Evolutionary conservation across 2,113 vertebrate species (phyloP), one percentile per base, ranked within the genome.

Genomic region (Callipepla squamata): DNA sequence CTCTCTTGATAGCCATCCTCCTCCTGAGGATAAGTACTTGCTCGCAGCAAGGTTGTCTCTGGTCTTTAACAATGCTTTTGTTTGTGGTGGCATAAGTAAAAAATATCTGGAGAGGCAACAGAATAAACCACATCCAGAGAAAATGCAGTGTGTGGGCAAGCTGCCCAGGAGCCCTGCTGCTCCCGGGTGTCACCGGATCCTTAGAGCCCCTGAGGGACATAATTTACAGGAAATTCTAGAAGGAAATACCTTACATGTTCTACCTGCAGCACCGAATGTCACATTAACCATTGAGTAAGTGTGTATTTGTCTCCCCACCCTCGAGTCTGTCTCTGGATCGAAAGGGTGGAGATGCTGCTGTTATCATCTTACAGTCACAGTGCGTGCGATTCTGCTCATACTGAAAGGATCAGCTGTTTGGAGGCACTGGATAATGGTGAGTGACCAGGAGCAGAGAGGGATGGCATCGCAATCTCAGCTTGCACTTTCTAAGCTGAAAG

Each of bases 221-320:
- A 44, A 86, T 85, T 85, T 92, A 74, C 65, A 70, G 88, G 89
- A 95, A 93, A 66, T 40, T 78, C 61, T 59, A 19, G 34, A 62
- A 67, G 57, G 70, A 78, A 87, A 53, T 66, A 73, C 58, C 23
- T 57, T 68, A 23, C 1, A 1, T 53, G 70, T 68, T 91, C 23
- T 78, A 13, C 72, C 34, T 84, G 40, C 76, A 44, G 47, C 44
- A 55, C 9, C 22, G 17, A 70, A 53, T 66, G 14, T 80, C 38
- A 6, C 53, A 48, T 85, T 78, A 87, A 17, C 51, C 28, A 5
- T 13, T 28, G 36, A 67, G 22, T 66, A 61, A 42, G 30, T 74
- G 51, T 21, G 21, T 95, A 36, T 75, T 87, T 88, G 20, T 53
- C 26, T 77, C 3, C 7, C 20, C 16, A 20, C 10, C 7, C 16